phyloP scores from a whole-genome alignment of 2,888 invertebrate genomes.

The Piscicola geometra region DNA sequence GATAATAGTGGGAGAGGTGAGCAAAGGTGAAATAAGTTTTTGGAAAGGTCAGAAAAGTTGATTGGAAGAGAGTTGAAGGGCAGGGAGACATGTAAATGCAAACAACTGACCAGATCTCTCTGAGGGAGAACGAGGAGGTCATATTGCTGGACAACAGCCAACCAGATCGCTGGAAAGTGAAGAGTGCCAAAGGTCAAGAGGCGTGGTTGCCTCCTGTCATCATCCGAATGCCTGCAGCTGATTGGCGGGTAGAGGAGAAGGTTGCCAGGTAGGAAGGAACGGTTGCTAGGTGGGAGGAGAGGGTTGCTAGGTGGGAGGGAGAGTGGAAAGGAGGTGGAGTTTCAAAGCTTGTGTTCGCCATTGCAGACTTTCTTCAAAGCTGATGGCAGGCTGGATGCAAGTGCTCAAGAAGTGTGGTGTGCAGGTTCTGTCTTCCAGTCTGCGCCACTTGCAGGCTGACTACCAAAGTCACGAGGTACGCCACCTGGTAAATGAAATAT shows the following conservation, averaged over 20 bases:
- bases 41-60: not conserved
- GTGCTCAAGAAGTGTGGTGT: constrained; percentile 52
- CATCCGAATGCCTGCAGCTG: constrained; percentile 44
- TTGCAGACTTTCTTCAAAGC: constrained; percentile 49
- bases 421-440: constrained; percentile 52
- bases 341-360: too few species aligned
- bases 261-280: constrained; percentile 41
- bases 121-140: constrained; percentile 42
- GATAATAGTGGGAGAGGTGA: too few species aligned
- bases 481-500: too few species aligned
- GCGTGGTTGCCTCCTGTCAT: constrained; percentile 40
- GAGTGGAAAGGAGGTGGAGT: too few species aligned
- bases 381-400: constrained; percentile 53
- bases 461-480: constrained; percentile 53
- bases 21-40: not conserved
- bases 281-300: not conserved
- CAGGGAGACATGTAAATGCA: too few species aligned
- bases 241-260: constrained; percentile 39
- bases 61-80: not conserved
- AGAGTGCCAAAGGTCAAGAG: constrained; percentile 42
- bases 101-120: constrained; percentile 36
- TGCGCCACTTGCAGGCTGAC: constrained; percentile 50
- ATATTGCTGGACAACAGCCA: constrained; percentile 43
- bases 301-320: constrained; percentile 39
- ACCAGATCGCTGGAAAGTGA: constrained; percentile 41